A percentile compares a stretch with the other conserved stretches of the same genome.
These are phyloP conservation scores for Acronicta leporina DNA, from an alignment of 2,888 invertebrate species.

Conservation along the genomic window DNA sequence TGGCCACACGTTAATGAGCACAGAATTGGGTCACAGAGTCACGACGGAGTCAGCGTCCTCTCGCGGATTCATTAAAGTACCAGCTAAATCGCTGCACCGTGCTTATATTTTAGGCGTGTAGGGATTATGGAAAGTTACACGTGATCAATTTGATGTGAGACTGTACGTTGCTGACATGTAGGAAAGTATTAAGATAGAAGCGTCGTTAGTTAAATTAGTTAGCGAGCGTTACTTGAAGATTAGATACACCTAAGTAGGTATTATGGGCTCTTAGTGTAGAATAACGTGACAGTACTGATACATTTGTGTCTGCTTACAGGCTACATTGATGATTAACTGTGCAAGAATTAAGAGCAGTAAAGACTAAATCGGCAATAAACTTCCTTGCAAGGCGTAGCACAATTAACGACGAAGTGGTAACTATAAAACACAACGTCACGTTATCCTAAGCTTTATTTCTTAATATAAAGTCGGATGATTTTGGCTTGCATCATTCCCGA, in stretches of 20 bases:
- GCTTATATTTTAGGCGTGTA: constrained; percentile 44
- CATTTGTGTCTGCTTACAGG: neutral
- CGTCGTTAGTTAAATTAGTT: neutral
- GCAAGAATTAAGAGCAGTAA: constrained; percentile 16
- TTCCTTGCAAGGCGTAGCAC: constrained; percentile 19
- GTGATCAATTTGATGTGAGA: constrained; percentile 25
- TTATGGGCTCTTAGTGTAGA: neutral
- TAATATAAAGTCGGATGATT: constrained; percentile 23
- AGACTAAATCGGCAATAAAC: constrained; percentile 24
- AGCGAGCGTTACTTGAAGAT: neutral
- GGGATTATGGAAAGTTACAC: constrained; percentile 12
- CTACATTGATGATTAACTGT: constrained; percentile 6
- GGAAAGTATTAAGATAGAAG: constrained; percentile 6
- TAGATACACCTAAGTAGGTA: neutral
- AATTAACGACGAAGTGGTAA: constrained; percentile 17
- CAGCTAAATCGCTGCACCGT: constrained; percentile 48
- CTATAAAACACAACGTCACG: constrained; percentile 28
- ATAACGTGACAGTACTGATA: neutral
- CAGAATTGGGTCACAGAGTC: constrained; percentile 73
- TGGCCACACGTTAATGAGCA: constrained; percentile 82
- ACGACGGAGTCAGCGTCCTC: constrained; percentile 57
- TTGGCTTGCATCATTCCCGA: constrained; percentile 20
- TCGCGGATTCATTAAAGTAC: constrained; percentile 56
- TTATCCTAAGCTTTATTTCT: constrained; percentile 16
- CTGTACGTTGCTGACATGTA: constrained; percentile 3